These are phyloP conservation scores for Labrus mixtus DNA, from an alignment of 2,113 vertebrate species.

Conservation along the genomic window DNA sequence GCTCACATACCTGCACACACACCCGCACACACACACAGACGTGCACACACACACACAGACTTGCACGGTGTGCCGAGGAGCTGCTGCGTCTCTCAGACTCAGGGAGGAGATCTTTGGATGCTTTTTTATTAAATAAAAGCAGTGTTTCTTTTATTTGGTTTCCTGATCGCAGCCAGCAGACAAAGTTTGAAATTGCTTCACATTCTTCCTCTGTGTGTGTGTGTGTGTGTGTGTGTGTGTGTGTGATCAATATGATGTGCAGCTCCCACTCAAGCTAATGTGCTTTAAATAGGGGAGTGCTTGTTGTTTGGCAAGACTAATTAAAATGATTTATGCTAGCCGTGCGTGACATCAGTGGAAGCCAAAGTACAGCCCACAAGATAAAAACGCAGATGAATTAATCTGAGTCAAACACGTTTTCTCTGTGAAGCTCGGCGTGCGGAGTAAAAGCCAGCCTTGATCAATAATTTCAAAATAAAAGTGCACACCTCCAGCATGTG, in stretches of 20 bases:
- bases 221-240: conserved; percentile 15
- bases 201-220: background rate
- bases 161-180: background rate
- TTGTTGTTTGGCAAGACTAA: conserved; percentile 60
- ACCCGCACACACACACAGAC: too few relatives aligned
- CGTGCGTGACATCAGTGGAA: conserved; percentile 56
- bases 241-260: conserved; percentile 18
- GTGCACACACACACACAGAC: background rate
- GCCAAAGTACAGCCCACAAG: conserved; percentile 23
- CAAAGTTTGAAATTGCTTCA: conserved; percentile 16
- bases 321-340: conserved; percentile 73
- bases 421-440: background rate
- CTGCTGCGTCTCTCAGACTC: conserved; percentile 14
- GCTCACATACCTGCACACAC: too few relatives aligned
- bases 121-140: background rate
- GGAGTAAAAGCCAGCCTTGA: background rate
- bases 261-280: conserved; percentile 35
- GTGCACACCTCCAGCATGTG: background rate
- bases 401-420: conserved; percentile 43
- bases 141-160: background rate
- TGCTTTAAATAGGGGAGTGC: conserved; percentile 48
- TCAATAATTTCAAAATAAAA: background rate
- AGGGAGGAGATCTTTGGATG: background rate
- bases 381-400: conserved; percentile 60
- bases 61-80: background rate